A percentile compares a stretch with the other conserved stretches of the same genome.
Conservation (phyloP, 2,113 vertebrate species). For the Cebidichthys violaceus region DNA sequence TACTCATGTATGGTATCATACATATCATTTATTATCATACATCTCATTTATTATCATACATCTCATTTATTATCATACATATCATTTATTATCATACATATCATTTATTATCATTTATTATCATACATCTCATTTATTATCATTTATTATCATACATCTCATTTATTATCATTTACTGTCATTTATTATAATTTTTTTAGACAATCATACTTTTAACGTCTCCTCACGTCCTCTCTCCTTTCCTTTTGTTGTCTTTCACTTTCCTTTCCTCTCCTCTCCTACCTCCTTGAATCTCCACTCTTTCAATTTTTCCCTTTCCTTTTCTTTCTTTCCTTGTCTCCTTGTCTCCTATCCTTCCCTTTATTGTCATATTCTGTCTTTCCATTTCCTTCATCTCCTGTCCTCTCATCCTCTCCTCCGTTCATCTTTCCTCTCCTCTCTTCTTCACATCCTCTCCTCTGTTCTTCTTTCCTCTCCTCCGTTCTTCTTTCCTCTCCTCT, state of each 20-base stretch:
- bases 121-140: too few species aligned
- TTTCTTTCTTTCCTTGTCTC: constrained; percentile 5
- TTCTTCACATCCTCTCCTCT: neutral
- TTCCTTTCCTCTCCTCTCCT: neutral
- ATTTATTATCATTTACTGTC: too few species aligned
- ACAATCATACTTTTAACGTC: too few species aligned
- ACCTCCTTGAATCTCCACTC: neutral
- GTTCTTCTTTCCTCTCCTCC: neutral
- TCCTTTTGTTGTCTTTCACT: neutral
- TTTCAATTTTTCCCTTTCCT: constrained; percentile 11
- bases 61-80: too few species aligned
- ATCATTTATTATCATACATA: too few species aligned
- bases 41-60: too few species aligned
- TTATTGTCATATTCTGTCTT: neutral
- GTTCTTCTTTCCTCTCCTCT: neutral
- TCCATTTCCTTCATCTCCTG: neutral
- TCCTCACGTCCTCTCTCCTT: neutral
- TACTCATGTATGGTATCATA: too few species aligned
- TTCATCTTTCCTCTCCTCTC: neutral
- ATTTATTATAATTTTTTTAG: neutral
- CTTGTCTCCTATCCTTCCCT: neutral
- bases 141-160: too few species aligned
- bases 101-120: too few species aligned
- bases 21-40: too few species aligned
- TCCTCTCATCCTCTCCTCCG: neutral